Evolutionary conservation across 2,113 vertebrate species (phyloP).

Genomic region (Channa argus): DNA sequence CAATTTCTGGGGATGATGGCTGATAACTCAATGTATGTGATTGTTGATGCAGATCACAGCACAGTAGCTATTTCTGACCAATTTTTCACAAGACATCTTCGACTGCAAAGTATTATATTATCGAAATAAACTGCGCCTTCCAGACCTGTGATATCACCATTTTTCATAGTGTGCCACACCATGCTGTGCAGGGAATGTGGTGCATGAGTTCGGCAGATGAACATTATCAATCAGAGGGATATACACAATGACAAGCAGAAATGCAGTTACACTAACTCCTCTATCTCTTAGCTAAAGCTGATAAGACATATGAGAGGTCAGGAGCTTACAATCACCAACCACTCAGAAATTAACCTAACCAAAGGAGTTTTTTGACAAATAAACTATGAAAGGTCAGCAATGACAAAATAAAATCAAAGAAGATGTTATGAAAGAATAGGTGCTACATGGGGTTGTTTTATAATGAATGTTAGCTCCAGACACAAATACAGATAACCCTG

Average conservation of each 20-base stretch:
- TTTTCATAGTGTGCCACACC: slow-evolving; percentile 35
- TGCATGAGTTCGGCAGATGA: slow-evolving; percentile 68
- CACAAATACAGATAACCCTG: too few species aligned
- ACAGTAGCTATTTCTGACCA: neutral
- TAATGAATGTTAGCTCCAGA: neutral
- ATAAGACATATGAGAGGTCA: slow-evolving; percentile 67
- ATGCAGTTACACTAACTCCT: slow-evolving; percentile 61
- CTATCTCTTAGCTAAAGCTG: slow-evolving; percentile 52
- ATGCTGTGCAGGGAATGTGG: slow-evolving; percentile 31
- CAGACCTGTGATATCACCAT: slow-evolving; percentile 11
- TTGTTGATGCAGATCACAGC: neutral
- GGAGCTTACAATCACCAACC: slow-evolving; percentile 64
- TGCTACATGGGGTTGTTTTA: neutral
- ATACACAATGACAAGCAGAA: slow-evolving; percentile 74
- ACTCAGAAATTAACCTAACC: slow-evolving; percentile 51
- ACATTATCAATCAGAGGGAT: slow-evolving; percentile 65
- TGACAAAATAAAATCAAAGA: too few species aligned
- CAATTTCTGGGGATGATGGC: too few species aligned
- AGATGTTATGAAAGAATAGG: too few species aligned
- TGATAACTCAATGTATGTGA: neutral
- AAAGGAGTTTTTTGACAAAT: too few species aligned
- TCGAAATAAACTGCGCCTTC: neutral
- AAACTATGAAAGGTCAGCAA: too few species aligned
- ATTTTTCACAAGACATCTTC: neutral
- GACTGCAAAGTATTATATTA: neutral